Evolutionary conservation across 2,797 vertebrate genomes (phyloP).

Genomic region (Falco berigora): DNA sequence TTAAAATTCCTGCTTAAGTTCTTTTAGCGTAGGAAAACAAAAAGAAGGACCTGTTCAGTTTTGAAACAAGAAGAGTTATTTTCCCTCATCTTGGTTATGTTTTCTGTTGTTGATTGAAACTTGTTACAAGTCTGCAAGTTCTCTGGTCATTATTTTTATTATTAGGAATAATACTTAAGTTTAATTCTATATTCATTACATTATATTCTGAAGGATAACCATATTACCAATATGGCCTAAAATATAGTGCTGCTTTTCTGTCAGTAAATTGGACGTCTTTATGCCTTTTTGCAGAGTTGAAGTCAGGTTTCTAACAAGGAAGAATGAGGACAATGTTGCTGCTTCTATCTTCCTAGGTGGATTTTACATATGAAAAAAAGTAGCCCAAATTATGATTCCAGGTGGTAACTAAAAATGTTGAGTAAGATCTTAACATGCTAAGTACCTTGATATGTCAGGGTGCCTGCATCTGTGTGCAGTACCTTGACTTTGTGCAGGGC

Average conservation of each 20-base stretch:
- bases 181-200: neutral
- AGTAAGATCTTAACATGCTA: neutral
- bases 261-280: neutral
- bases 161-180: neutral
- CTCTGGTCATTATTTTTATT: neutral
- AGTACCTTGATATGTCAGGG: neutral
- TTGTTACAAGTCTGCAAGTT: neutral
- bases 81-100: neutral
- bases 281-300: conserved; percentile 10
- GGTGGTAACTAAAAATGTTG: conserved; percentile 25
- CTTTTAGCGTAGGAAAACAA: neutral
- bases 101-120: neutral
- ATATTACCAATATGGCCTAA: neutral
- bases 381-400: conserved; percentile 37
- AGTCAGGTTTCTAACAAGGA: conserved; percentile 44
- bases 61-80: neutral
- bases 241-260: neutral
- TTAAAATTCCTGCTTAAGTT: neutral
- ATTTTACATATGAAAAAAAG: neutral
- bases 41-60: neutral
- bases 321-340: conserved; percentile 26
- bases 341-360: conserved; percentile 1
- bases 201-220: neutral
- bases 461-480: neutral
- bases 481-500: neutral